Evolutionary conservation across 2,888 invertebrate species (phyloP).

Genomic region (Synanthedon formicaeformis): DNA sequence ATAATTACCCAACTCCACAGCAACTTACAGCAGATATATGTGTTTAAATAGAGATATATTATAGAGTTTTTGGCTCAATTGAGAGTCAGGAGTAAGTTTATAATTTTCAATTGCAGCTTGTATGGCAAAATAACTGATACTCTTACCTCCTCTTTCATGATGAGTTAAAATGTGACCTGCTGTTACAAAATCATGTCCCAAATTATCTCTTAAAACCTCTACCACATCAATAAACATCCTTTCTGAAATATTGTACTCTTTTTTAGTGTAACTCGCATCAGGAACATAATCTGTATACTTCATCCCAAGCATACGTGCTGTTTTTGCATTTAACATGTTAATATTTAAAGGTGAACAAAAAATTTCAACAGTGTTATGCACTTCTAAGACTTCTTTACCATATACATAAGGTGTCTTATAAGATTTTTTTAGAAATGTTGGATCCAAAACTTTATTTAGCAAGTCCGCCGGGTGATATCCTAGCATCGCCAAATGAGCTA

Average conservation of each 20-base stretch:
- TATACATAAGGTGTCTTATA: slow-evolving; percentile 54
- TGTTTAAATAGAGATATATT: too few species aligned
- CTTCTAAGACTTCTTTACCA: slow-evolving; percentile 72
- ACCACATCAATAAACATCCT: slow-evolving; percentile 70
- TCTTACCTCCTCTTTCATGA: slow-evolving; percentile 71
- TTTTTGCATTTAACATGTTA: slow-evolving; percentile 57
- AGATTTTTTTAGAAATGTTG: slow-evolving; percentile 66
- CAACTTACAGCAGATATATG: too few species aligned
- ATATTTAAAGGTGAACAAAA: slow-evolving; percentile 72
- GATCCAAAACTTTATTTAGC: slow-evolving; percentile 66
- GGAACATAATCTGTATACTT: slow-evolving; percentile 73
- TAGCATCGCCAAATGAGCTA: slow-evolving; percentile 72
- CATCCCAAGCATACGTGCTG: slow-evolving; percentile 67
- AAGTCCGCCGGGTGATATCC: slow-evolving; percentile 72
- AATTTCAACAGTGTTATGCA: slow-evolving; percentile 73
- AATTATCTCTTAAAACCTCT: slow-evolving; percentile 51
- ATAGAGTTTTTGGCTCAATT: too few species aligned
- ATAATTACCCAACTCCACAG: too few species aligned
- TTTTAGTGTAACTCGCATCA: slow-evolving; percentile 40
- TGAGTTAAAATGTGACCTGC: slow-evolving; percentile 77
- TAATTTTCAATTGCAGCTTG: too few species aligned
- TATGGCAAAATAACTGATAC: too few species aligned
- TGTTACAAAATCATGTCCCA: slow-evolving; percentile 49
- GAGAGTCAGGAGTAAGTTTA: too few species aligned
- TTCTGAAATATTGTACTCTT: slow-evolving; percentile 68